These are phyloP conservation scores for Leptinotarsa juncta DNA, from an alignment of 2,888 invertebrate species.

Conservation along the genomic window DNA sequence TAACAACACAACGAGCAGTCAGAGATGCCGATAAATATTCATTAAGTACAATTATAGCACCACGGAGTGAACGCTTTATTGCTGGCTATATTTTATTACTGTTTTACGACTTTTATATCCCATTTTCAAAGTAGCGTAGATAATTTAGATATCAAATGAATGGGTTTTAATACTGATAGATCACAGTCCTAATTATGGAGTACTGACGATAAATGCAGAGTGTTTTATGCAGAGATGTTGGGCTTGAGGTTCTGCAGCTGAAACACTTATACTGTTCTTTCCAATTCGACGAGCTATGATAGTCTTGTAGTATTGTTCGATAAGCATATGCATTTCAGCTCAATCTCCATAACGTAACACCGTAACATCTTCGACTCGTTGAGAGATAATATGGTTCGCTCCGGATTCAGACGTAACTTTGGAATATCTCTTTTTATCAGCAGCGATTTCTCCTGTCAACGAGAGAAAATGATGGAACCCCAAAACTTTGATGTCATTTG, in stretches of 20 bases:
- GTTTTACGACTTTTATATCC: conserved; percentile 60
- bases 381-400: too few species aligned
- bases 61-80: conserved; percentile 66
- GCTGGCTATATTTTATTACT: conserved; percentile 66
- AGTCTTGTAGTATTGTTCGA: too few species aligned
- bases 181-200: not conserved
- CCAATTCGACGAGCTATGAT: too few species aligned
- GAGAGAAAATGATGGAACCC: too few species aligned
- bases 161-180: conserved; percentile 26
- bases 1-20: conserved; percentile 50
- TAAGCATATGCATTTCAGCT: too few species aligned
- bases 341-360: too few species aligned
- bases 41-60: conserved; percentile 67
- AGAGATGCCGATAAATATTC: conserved; percentile 66
- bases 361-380: too few species aligned
- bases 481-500: too few species aligned
- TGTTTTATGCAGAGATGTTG: not conserved
- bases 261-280: too few species aligned
- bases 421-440: too few species aligned
- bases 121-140: conserved; percentile 34
- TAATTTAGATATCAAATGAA: conserved; percentile 43
- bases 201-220: not conserved
- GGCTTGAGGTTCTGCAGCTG: not conserved
- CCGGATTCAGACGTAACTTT: too few species aligned
- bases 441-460: too few species aligned